These are phyloP conservation scores for Heliocidaris erythrogramma DNA, from an alignment of 35 echinoderm and acorn worm species.

Conservation along the genomic window DNA sequence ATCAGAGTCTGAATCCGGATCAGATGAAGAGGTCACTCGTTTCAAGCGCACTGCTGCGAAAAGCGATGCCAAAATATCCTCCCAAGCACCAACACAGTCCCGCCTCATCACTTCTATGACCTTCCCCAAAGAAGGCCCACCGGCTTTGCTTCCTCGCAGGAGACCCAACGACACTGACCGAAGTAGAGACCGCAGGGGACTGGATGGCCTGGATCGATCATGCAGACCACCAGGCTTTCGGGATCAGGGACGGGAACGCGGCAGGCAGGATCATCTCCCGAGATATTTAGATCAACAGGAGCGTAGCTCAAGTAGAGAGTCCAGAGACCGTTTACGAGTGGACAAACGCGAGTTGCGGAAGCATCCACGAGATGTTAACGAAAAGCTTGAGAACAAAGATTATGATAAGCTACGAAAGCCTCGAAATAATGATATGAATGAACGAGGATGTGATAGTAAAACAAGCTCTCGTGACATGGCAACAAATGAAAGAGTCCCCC, in stretches of 20 bases:
- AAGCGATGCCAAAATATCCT: not conserved
- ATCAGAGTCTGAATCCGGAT: conserved; percentile 43
- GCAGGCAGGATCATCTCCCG: not conserved
- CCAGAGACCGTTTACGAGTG: conserved; percentile 18
- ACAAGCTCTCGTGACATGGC: not conserved
- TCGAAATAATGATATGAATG: conserved; percentile 21
- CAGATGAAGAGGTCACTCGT: conserved; percentile 56
- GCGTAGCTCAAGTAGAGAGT: conserved; percentile 47
- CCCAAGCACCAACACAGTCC: not conserved
- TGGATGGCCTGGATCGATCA: not conserved
- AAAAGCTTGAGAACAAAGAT: not conserved
- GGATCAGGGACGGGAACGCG: conserved; percentile 7
- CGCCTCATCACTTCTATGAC: conserved; percentile 53
- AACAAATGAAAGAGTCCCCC: not conserved
- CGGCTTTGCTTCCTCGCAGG: conserved; percentile 1
- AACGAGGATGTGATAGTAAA: not conserved
- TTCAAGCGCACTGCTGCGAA: conserved; percentile 53
- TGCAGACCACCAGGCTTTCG: not conserved
- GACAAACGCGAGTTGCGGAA: not conserved
- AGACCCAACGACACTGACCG: not conserved
- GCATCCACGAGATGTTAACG: not conserved
- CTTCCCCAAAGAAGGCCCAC: conserved; percentile 26
- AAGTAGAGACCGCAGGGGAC: conserved; percentile 35
- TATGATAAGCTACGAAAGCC: not conserved
- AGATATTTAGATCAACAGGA: conserved; percentile 48